phyloP scores from a whole-genome alignment of 2,113 vertebrate genomes.

The Ochotona princeps region DNA sequence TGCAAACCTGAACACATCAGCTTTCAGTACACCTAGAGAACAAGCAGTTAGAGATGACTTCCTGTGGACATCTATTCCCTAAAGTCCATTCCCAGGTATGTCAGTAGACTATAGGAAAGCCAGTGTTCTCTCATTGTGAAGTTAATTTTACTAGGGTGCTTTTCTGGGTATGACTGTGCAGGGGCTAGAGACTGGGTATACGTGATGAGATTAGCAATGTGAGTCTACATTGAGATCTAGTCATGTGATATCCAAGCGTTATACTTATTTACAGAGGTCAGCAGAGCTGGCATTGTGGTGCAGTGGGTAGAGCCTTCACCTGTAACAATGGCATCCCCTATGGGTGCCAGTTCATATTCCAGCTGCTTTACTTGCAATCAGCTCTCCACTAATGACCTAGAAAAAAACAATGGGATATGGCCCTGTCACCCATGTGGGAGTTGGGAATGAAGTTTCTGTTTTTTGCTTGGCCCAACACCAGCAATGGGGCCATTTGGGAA shows the following conservation, averaged over 20 bases:
- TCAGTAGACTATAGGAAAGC: not conserved
- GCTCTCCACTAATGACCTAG: no score
- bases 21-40: not conserved
- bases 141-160: not conserved
- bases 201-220: not conserved
- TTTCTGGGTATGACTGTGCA: not conserved
- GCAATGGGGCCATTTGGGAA: no score
- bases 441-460: no score
- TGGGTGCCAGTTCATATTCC: no score
- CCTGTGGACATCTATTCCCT: not conserved
- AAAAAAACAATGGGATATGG: no score
- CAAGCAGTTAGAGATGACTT: not conserved
- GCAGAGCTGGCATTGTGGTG: no score
- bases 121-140: not conserved
- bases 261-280: not conserved
- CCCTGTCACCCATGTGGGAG: no score
- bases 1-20: not conserved
- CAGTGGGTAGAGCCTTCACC: no score
- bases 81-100: not conserved
- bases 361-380: no score
- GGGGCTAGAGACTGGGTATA: no score
- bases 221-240: not conserved
- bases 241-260: not conserved
- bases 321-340: no score
- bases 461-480: no score